These are phyloP conservation scores for Cephus runcator DNA, from an alignment of 2,888 invertebrate genomes.

Conservation along the genomic window DNA sequence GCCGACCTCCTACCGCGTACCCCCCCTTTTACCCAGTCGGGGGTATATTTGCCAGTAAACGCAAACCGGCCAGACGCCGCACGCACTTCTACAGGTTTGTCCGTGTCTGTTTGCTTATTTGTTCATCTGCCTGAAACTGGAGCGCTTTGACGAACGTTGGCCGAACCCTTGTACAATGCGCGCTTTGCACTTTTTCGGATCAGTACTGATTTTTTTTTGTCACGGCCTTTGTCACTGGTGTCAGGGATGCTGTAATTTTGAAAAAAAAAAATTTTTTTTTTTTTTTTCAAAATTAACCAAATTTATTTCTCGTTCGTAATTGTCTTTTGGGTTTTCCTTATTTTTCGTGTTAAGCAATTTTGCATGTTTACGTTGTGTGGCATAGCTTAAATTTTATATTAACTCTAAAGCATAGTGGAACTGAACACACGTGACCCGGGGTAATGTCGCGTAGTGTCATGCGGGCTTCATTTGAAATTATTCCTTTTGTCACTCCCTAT, in stretches of 20 bases:
- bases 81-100: not conserved
- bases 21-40: not conserved
- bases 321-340: too few species aligned
- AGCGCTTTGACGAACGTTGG: not conserved
- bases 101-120: not conserved
- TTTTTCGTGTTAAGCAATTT: too few species aligned
- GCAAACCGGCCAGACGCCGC: not conserved
- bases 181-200: not conserved
- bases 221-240: not conserved
- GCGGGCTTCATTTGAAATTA: slow-evolving; percentile 50
- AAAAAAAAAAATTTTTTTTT: not conserved
- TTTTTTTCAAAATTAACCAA: too few species aligned
- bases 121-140: not conserved
- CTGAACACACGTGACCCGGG: slow-evolving; percentile 12
- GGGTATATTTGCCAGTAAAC: not conserved
- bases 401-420: not conserved
- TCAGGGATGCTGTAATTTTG: not conserved
- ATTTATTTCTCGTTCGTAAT: too few species aligned
- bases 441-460: slow-evolving; percentile 26
- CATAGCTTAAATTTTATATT: too few species aligned
- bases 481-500: slow-evolving; percentile 42
- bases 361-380: too few species aligned
- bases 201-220: not conserved
- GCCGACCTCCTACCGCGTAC: not conserved
- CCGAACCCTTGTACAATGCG: not conserved